Base-by-base conservation (phyloP, 2,888 invertebrate species). In the Xylocampa areola region DNA sequence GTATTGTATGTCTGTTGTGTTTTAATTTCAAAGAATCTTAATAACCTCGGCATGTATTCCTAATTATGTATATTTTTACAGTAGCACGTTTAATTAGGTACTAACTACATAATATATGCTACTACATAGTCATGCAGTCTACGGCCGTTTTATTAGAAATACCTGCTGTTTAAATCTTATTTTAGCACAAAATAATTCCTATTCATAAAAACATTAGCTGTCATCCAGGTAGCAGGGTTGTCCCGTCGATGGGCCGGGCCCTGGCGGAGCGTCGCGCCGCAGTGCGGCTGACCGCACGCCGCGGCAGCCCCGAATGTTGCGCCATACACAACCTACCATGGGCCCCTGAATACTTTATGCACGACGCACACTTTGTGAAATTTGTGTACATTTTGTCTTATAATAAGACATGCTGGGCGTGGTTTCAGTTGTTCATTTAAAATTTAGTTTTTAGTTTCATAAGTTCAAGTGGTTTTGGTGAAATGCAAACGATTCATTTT, bases 221-320 rank as follows among this genome's bases (percentile, higher is more conserved):
- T 77, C 76, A 47, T 80, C 71, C 76, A 74, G 77, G 72, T 65
- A 32, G 55, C 41, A 58, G 39, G 55, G 58, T 44, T 57, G 51
- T 36, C 40, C 23, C 58, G 63, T 35, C 33, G 64, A 55, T 69
- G 57, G 49, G 40, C 30, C 41, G 17, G 35, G 47, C 57, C 64
- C 41, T 47, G 54, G 25, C 58, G 37, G 35, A 43, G 53, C 52
- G 37, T 13, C 23, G 45, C 32, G 54, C 63, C 73, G 70, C 73
- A 67, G 27, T 70, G 73, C 73, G 73, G 73, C 50, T 57, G 37
- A 60, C 75, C 71, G 60, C 73, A 63, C 41, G 35, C 60, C 58
- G 47, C 50, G 40, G 48, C 53, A 45, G 40, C 59, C 55, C 57
- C 55, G 48, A 72, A 69, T 59, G 41, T 58, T 64, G 51, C 62